Evolutionary conservation across 2,797 vertebrate species (phyloP), one percentile per base, ranked within the genome.

Genomic region (Dicrostonyx torquatus): DNA sequence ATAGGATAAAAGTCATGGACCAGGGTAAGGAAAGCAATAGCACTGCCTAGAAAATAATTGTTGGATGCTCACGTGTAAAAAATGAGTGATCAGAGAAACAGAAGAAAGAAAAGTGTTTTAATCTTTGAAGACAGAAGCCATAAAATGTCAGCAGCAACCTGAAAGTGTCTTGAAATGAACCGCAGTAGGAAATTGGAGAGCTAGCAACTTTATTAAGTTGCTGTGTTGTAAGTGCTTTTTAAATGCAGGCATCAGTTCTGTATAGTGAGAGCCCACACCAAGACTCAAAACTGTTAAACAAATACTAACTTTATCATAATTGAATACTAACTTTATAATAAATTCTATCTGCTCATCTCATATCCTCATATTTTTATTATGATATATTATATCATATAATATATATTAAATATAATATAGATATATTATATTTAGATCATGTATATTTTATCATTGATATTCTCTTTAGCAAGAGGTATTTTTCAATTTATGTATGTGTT

Each of bases 1-100:
- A 14, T 18, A 68, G 34, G 37, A 53, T 40, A 22, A 75, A 13
- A 88, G n/a, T 87, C 58, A 87, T 76, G 22, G 20, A 80, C 48
- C 78, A 53, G 66, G 68, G 86, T 75, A 31, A 87, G 29, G 87
- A 87, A 96, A 90, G 50, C 5, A 55, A 76, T 76, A 70, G 5
- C 80, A 45, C 45, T 78, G 93, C 90, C 37, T 77, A 17, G 45
- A 55, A 94, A 97, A 53, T 5, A 82, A 78, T 26, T 26, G 6
- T 12, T 77, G 18, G 13, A 45, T 80, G 1, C 4, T 89, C 70
- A 68, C 0, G 13, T 45, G 79, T 18, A 48, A 92, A 92, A 2
- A 91, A 64, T 86, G 18, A 90, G 68, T 90, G n/a, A 84, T 89
- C 90, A 94, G 29, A 29, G 2, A 64, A 34, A 92, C 24, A 58